These are phyloP conservation scores for Parauchenoglanis punctatus DNA, from an alignment of 2,797 vertebrate species.

Conservation along the genomic window DNA sequence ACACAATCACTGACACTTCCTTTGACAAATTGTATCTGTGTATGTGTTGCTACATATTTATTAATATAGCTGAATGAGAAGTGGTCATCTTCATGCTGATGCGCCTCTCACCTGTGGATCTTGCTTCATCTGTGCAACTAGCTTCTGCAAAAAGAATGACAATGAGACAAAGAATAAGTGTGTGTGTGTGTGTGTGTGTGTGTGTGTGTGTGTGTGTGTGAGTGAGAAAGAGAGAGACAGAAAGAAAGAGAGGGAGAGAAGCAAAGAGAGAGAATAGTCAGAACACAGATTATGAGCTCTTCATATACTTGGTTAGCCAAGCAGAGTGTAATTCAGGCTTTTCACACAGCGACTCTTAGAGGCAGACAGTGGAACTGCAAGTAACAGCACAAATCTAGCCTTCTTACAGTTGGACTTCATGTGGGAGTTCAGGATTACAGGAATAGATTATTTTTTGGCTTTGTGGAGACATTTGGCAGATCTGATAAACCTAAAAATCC, in stretches of 20 bases:
- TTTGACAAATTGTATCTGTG: slow-evolving; percentile 13
- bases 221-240: slow-evolving; percentile 56
- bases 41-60: not conserved
- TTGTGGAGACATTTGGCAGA: not conserved
- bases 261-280: slow-evolving; percentile 33
- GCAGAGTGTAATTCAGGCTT: slow-evolving; percentile 27
- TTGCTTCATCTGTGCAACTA: slow-evolving; percentile 91
- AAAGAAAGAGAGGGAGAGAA: slow-evolving; percentile 17
- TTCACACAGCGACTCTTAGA: slow-evolving; percentile 54
- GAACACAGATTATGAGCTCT: not conserved
- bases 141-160: slow-evolving; percentile 77
- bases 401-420: not conserved
- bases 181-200: not conserved
- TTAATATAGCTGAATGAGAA: not conserved
- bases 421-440: not conserved
- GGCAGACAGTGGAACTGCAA: slow-evolving; percentile 48
- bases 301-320: not conserved
- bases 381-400: not conserved
- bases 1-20: slow-evolving; percentile 27
- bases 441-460: not conserved
- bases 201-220: not conserved
- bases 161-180: slow-evolving; percentile 41
- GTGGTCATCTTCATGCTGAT: not conserved
- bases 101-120: slow-evolving; percentile 82
- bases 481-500: not conserved